Evolutionary conservation across 2,888 invertebrate species (phyloP).

Genomic region (Machimus atricapillus): DNA sequence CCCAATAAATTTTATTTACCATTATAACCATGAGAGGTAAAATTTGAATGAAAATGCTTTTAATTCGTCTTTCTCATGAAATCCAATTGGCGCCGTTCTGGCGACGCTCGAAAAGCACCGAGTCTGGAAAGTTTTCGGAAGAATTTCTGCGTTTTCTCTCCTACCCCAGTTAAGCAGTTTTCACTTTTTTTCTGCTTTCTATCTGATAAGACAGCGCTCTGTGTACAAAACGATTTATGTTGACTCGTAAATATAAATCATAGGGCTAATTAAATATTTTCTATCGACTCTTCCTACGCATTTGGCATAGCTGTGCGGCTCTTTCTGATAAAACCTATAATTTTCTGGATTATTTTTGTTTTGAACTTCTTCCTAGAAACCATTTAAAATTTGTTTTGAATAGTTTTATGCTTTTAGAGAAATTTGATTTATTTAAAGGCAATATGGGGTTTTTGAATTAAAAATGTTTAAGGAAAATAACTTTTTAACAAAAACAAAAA

Average conservation of each 20-base stretch:
- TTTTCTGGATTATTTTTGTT: background rate
- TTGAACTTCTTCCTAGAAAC: background rate
- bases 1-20: background rate
- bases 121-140: background rate
- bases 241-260: background rate
- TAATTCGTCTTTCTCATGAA: background rate
- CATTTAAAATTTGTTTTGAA: background rate
- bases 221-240: background rate
- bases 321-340: background rate
- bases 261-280: background rate
- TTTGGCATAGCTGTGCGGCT: background rate
- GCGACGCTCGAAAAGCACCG: background rate
- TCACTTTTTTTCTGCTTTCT: background rate
- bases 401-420: background rate
- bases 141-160: background rate
- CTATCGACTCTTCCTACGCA: background rate
- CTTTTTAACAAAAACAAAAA: no score
- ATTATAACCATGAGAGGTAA: background rate
- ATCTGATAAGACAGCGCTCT: background rate
- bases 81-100: background rate
- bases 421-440: background rate
- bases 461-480: background rate
- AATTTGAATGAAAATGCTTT: background rate
- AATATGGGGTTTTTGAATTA: background rate
- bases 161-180: background rate